A percentile compares a stretch with the other conserved stretches of the same genome.
Conservation (phyloP, 2,888 invertebrate species). For the Noctua pronuba region DNA sequence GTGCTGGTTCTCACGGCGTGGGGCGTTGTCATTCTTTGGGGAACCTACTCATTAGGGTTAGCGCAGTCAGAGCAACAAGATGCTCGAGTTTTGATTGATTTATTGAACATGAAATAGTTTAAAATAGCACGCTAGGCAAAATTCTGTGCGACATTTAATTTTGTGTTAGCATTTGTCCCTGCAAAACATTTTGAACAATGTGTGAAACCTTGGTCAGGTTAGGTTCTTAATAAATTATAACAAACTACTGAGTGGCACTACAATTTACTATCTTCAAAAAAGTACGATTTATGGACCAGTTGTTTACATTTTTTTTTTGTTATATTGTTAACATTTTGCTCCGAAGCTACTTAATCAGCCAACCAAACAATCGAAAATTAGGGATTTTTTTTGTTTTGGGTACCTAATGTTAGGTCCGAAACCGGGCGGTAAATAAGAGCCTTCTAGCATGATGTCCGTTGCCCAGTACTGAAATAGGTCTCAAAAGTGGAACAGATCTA, state of each 20-base stretch:
- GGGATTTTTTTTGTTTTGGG: not conserved
- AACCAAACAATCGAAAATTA: not conserved
- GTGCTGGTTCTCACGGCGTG: slow-evolving; percentile 49
- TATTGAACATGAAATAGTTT: not conserved
- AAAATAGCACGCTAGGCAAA: not conserved
- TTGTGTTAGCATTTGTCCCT: not conserved
- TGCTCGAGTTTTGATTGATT: slow-evolving; percentile 12
- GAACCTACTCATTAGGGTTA: slow-evolving; percentile 23
- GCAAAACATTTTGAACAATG: not conserved
- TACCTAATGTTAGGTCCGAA: not conserved
- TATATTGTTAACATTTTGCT: not conserved
- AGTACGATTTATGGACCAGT: not conserved
- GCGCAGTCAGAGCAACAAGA: not conserved
- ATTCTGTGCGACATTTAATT: not conserved
- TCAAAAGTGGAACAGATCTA: not conserved
- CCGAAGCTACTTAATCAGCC: not conserved
- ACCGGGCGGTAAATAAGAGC: not conserved
- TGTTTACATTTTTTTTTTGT: not conserved
- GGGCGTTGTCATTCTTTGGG: slow-evolving; percentile 31
- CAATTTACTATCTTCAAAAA: not conserved
- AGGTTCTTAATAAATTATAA: not conserved
- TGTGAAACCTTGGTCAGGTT: not conserved
- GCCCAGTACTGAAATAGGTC: no score
- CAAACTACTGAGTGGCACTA: not conserved
- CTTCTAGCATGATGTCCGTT: not conserved